Evolutionary conservation across 1,140 invertebrate genomes (phyloP), one percentile per base, ranked within the genome.

Genomic region (Mercenaria mercenaria): DNA sequence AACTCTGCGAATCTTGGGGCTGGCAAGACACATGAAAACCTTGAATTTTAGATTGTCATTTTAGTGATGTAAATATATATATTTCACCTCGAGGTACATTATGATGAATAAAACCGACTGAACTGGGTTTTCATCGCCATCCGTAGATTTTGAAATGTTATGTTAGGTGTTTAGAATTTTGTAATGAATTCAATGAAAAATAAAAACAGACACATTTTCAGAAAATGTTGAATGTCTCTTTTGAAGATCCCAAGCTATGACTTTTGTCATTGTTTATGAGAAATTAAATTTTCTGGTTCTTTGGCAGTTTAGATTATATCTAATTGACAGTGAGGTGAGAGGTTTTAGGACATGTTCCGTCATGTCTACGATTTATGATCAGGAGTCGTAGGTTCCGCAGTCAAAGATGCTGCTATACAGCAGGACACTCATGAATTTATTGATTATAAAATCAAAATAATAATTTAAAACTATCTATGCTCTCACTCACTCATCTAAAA

Each of bases 401-500:
- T n/a, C n/a, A n/a, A n/a, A n/a, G n/a, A n/a, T n/a, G 15, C 67
- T 72, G 67, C 32, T 72, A 15, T 39, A 72, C 67, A 39, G 67
- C 34, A 72, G 26, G 43, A n/a, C n/a, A n/a, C n/a, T n/a, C n/a
- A 67, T 67, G 61, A 20, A n/a, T 26, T 29, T 32, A 1, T 8
- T 20, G 61, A 72, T 72, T 72, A 72, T 41, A 72, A 72, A 64
- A 26, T n/a, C 59, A 64, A 64, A 64, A 72, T 41, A 72, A 72
- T 72, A 72, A 72, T 72, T 72, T 72, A 72, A 72, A 72, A 72
- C 76, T 52, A 52, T 79, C 41, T 79, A 79, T 10, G 18, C 69
- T 34, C 47, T 32, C 83, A 85, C 34, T 74, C 67, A 85, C 34
- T 85, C 83, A 56, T 64, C 47, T 72, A 52, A 52, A 77, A 81